These are phyloP conservation scores for Trichopria drosophilae DNA, from an alignment of 2,888 invertebrate species.

Conservation along the genomic window DNA sequence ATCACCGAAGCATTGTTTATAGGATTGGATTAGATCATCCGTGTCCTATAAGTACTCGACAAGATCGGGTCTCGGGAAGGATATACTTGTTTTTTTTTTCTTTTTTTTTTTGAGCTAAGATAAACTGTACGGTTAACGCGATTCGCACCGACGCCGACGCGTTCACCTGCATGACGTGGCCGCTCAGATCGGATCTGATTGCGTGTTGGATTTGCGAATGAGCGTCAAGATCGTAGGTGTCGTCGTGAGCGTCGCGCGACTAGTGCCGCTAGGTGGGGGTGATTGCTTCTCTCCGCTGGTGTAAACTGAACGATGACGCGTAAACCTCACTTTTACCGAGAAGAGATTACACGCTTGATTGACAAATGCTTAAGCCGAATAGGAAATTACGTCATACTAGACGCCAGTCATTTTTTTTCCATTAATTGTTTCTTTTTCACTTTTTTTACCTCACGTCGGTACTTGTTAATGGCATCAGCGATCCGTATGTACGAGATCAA, in stretches of 20 bases:
- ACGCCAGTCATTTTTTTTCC: too few relatives aligned
- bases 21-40: too few relatives aligned
- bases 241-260: constrained; percentile 11
- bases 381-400: constrained; percentile 7
- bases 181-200: constrained; percentile 43
- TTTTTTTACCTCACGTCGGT: background rate
- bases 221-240: constrained; percentile 48
- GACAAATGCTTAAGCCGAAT: constrained; percentile 9
- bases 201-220: constrained; percentile 40
- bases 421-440: background rate
- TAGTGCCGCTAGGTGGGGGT: background rate
- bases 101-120: too few relatives aligned
- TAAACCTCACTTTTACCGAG: background rate
- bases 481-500: too few relatives aligned
- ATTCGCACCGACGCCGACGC: constrained; percentile 53
- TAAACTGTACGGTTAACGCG: too few relatives aligned
- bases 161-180: constrained; percentile 55
- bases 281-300: background rate
- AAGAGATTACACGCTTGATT: constrained; percentile 17
- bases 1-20: too few relatives aligned
- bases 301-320: constrained; percentile 2
- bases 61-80: too few relatives aligned
- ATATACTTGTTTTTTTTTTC: too few relatives aligned
- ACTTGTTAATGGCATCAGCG: too few relatives aligned
- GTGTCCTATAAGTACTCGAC: too few relatives aligned